Conservation (phyloP, 2,888 invertebrate species). For the Calliopum simillimum region DNA sequence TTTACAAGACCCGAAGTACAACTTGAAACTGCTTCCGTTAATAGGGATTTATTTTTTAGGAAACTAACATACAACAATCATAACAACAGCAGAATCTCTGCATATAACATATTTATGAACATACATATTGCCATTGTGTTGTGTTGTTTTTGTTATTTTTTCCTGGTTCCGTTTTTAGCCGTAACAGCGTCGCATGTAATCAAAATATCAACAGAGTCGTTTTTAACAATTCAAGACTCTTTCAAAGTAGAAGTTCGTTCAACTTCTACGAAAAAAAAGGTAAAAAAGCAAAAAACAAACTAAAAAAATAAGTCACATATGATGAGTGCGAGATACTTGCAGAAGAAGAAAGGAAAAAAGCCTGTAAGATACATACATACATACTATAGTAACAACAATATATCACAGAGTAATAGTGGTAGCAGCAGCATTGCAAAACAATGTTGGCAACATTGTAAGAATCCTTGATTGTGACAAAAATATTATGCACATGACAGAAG, state of each 20-base stretch:
- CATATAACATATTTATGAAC: background rate
- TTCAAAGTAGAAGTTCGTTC: conserved; percentile 12
- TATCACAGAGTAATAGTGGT: too few species aligned
- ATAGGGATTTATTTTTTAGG: conserved; percentile 20
- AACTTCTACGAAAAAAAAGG: conserved; percentile 25
- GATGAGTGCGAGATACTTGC: too few species aligned
- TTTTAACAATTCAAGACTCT: conserved; percentile 10
- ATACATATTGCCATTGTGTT: background rate
- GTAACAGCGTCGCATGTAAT: conserved; percentile 15
- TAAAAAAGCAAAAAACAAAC: conserved; percentile 22
- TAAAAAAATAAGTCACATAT: background rate
- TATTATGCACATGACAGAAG: too few species aligned
- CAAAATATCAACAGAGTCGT: conserved; percentile 29
- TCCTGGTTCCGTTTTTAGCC: conserved; percentile 23
- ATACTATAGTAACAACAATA: too few species aligned
- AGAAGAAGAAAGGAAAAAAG: too few species aligned
- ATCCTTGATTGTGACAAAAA: too few species aligned
- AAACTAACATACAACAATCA: conserved; percentile 17
- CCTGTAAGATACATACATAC: too few species aligned
- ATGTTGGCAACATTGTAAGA: too few species aligned
- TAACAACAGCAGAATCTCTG: background rate
- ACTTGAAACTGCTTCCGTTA: conserved; percentile 27
- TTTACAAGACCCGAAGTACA: background rate
- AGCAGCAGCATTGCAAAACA: too few species aligned
- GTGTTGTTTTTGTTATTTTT: conserved; percentile 12